phyloP scores from a whole-genome alignment of 2,888 invertebrate genomes.

The Chaetogeoica ovagalla region DNA sequence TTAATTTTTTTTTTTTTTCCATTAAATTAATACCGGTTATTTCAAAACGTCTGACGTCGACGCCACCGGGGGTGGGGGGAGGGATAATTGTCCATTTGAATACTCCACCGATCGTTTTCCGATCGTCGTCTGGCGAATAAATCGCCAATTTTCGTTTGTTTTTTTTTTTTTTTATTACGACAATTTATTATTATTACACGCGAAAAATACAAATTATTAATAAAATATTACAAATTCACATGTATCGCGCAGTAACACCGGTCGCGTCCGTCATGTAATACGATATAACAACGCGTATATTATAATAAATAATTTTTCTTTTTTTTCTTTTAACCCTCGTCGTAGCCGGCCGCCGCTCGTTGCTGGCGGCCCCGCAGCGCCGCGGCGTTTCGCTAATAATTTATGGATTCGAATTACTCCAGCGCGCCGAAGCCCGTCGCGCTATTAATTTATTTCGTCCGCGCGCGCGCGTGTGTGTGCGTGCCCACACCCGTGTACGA shows the following conservation, averaged over 20 bases:
- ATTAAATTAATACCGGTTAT: too few relatives aligned
- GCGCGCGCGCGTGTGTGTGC: too few relatives aligned
- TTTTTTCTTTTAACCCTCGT: constrained; percentile 22
- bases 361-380: too few relatives aligned
- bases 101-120: too few relatives aligned
- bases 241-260: neutral
- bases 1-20: too few relatives aligned
- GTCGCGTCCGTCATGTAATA: constrained; percentile 2
- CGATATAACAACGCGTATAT: neutral
- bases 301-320: too few relatives aligned
- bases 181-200: constrained; percentile 15
- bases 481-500: neutral
- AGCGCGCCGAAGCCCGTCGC: neutral
- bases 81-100: too few relatives aligned
- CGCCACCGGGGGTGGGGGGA: too few relatives aligned
- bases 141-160: too few relatives aligned
- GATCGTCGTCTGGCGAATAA: constrained; percentile 21
- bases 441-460: constrained; percentile 46
- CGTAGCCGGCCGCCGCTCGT: neutral
- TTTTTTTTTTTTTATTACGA: constrained; percentile 41
- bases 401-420: constrained; percentile 45
- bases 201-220: neutral
- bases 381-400: constrained; percentile 35
- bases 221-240: constrained; percentile 7
- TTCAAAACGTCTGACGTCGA: too few relatives aligned